phyloP scores from a whole-genome alignment of 2,888 invertebrate genomes.

The Tipula vernalis region DNA sequence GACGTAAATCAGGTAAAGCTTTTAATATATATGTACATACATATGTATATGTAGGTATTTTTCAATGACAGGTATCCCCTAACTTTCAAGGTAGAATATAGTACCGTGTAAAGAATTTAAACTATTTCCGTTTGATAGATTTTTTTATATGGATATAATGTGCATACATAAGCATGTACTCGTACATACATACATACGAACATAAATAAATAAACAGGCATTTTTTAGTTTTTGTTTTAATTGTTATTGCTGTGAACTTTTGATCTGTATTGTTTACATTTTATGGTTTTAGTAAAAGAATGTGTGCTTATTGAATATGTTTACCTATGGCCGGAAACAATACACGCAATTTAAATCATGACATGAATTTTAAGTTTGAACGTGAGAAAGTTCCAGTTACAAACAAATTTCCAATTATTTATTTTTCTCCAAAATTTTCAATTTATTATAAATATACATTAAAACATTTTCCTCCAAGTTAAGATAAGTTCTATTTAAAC shows the following conservation, averaged over 20 bases:
- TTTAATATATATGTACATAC: no score
- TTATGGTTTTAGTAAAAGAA: neutral
- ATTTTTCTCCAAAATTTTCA: neutral
- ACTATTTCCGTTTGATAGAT: neutral
- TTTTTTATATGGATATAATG: neutral
- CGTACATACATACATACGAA: neutral
- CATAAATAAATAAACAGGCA: neutral
- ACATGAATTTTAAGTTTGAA: neutral
- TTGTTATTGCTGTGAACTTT: neutral
- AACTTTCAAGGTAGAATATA: neutral
- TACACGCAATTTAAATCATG: neutral
- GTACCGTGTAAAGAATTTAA: neutral
- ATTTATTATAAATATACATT: neutral
- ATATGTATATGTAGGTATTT: neutral
- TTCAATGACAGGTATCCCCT: neutral
- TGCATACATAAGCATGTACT: no score
- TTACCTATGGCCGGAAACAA: neutral
- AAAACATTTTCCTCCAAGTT: neutral
- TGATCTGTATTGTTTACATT: neutral
- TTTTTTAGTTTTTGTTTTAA: neutral
- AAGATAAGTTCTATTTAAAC: neutral
- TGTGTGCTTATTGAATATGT: neutral
- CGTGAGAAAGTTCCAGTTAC: neutral
- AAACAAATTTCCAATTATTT: neutral
- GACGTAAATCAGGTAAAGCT: neutral